Percentiles rank a stretch among this genome's conserved stretches.
Evolutionary conservation across 1,140 invertebrate species (phyloP).

Genomic region (Eciton burchellii): DNA sequence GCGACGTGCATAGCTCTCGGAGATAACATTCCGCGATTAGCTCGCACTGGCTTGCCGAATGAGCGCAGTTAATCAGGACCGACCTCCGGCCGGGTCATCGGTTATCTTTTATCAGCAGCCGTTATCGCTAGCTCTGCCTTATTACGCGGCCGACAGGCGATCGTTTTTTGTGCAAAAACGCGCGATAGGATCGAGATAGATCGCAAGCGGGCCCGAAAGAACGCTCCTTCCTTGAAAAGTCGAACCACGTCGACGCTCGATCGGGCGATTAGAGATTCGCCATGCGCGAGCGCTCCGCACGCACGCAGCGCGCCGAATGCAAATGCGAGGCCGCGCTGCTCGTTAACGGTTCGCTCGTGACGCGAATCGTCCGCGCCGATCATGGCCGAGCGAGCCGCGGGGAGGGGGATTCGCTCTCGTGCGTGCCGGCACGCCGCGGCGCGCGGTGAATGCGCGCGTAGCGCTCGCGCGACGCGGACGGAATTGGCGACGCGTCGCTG

Average conservation of each 20-base stretch:
- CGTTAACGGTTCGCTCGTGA: slow-evolving; percentile 21
- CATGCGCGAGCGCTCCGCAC: background rate
- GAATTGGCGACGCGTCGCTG: slow-evolving; percentile 51
- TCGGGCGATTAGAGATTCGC: slow-evolving; percentile 26
- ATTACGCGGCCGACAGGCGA: slow-evolving; percentile 21
- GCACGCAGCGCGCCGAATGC: background rate
- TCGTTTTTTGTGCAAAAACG: slow-evolving; percentile 18
- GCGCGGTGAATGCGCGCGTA: slow-evolving; percentile 28
- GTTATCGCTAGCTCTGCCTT: slow-evolving; percentile 40
- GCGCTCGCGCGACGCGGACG: slow-evolving; percentile 37
- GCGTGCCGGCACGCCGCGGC: background rate
- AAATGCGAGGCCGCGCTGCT: slow-evolving; percentile 18
- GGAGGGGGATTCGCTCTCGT: background rate
- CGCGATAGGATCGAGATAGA: background rate
- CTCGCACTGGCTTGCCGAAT: slow-evolving; percentile 1
- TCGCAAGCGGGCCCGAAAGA: too few relatives aligned
- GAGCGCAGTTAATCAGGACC: slow-evolving; percentile 41
- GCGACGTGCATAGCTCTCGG: slow-evolving; percentile 32
- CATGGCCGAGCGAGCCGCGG: too few relatives aligned
- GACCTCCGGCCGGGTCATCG: background rate
- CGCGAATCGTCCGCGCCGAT: slow-evolving; percentile 47
- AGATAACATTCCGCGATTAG: slow-evolving; percentile 50
- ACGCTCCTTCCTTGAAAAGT: background rate
- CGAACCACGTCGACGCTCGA: background rate
- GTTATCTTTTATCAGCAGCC: slow-evolving; percentile 18